Conservation (phyloP, 2,797 vertebrate genomes). For the Sphenodon punctatus region DNA sequence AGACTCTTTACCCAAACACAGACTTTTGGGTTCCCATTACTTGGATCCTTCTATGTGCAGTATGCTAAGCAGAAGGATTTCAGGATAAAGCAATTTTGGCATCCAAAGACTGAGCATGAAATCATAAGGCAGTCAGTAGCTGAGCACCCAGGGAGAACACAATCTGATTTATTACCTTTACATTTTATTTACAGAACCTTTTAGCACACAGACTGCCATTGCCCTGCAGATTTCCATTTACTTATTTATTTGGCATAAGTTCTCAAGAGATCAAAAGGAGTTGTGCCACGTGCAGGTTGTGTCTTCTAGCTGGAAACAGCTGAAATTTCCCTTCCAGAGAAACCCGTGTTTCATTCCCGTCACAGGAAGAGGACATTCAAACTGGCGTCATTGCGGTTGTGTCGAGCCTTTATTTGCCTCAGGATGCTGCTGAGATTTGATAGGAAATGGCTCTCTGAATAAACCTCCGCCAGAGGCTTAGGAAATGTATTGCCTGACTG, state of each 20-base stretch:
- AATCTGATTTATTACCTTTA: slow-evolving; percentile 16
- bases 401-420: background rate
- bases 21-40: background rate
- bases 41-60: background rate
- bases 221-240: background rate
- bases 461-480: background rate
- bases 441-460: background rate
- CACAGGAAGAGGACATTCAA: too few relatives aligned
- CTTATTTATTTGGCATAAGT: background rate
- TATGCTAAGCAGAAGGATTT: background rate
- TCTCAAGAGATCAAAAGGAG: background rate
- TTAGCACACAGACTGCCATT: background rate
- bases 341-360: background rate
- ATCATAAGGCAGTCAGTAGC: background rate
- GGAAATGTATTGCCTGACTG: background rate
- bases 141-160: slow-evolving; percentile 6
- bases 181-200: slow-evolving; percentile 10
- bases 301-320: background rate
- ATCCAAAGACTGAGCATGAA: background rate
- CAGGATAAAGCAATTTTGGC: background rate
- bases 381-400: background rate
- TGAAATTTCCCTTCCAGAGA: background rate
- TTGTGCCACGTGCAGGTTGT: too few relatives aligned
- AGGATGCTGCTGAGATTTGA: background rate
- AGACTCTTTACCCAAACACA: background rate